Evolutionary conservation across 2,797 vertebrate species (phyloP).

Genomic region (Protonibea diacanthus): DNA sequence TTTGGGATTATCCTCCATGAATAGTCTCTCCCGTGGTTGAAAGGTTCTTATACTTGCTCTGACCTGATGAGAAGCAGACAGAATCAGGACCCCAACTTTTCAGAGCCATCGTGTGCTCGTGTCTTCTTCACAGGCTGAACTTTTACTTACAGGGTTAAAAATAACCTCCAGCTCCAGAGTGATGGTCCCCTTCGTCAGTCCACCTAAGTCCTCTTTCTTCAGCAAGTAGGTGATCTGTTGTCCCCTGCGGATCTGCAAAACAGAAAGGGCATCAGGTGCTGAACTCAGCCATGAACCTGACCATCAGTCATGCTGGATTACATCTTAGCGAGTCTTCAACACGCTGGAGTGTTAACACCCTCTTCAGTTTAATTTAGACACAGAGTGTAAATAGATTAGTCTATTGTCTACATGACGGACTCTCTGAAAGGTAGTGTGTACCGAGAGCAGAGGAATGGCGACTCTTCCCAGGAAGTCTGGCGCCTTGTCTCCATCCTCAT

Average conservation of each 20-base stretch:
- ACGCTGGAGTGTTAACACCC: conserved; percentile 52
- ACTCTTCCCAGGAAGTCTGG: conserved; percentile 98
- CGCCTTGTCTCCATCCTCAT: conserved; percentile 97
- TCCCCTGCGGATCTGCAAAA: conserved; percentile 89
- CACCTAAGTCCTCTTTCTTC: conserved; percentile 94
- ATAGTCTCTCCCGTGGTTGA: conserved; percentile 89
- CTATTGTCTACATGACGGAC: conserved; percentile 41
- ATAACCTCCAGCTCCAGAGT: conserved; percentile 94
- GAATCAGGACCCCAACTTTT: conserved; percentile 28
- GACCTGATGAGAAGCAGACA: conserved; percentile 80
- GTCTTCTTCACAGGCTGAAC: conserved; percentile 47
- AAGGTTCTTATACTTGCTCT: conserved; percentile 94
- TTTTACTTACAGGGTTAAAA: conserved; percentile 94
- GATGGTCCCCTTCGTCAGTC: conserved; percentile 91
- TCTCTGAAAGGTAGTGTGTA: conserved; percentile 76
- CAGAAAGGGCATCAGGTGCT: conserved; percentile 71
- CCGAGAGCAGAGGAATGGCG: conserved; percentile 93
- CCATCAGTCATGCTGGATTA: conserved; percentile 71
- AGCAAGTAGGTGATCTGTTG: conserved; percentile 87
- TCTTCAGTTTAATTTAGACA: conserved; percentile 76
- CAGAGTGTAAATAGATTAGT: conserved; percentile 68
- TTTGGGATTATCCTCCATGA: conserved; percentile 92
- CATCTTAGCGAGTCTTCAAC: conserved; percentile 60
- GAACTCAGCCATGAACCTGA: conserved; percentile 66
- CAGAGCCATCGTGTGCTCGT: conserved; percentile 25